These are phyloP conservation scores for Caenorhabditis panamensis DNA, from an alignment of 2,888 invertebrate genomes.

Conservation along the genomic window DNA sequence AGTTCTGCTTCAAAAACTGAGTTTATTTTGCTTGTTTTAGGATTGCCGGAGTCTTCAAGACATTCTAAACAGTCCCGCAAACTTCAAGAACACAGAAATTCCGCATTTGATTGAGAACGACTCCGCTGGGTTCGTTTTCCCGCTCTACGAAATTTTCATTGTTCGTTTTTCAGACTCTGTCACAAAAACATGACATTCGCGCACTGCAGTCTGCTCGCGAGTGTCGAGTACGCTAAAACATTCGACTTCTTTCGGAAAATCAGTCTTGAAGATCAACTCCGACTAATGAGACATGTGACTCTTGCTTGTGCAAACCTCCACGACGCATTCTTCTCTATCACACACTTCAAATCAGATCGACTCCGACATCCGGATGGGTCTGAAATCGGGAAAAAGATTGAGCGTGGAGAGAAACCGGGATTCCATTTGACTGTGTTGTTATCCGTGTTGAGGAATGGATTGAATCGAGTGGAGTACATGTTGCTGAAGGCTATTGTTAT, in stretches of 20 bases:
- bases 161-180: neutral
- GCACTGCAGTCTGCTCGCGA: neutral
- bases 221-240: constrained; percentile 14
- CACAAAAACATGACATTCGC: neutral
- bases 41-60: neutral
- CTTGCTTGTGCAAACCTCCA: neutral
- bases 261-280: neutral
- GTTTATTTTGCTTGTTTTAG: neutral
- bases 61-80: neutral
- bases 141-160: neutral
- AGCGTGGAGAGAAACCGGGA: neutral
- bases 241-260: constrained; percentile 11
- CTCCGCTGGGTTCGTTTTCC: too few relatives aligned
- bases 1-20: neutral
- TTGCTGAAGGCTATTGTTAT: constrained; percentile 8
- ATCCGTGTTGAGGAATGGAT: neutral
- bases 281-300: neutral
- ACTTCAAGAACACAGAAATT: neutral
- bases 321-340: neutral
- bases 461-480: constrained; percentile 15
- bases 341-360: neutral
- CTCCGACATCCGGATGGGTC: neutral
- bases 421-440: neutral
- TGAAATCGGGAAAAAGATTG: neutral
- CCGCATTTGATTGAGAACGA: neutral